phyloP scores from a whole-genome alignment of 1,140 invertebrate genomes.

The Temnothorax longispinosus region DNA sequence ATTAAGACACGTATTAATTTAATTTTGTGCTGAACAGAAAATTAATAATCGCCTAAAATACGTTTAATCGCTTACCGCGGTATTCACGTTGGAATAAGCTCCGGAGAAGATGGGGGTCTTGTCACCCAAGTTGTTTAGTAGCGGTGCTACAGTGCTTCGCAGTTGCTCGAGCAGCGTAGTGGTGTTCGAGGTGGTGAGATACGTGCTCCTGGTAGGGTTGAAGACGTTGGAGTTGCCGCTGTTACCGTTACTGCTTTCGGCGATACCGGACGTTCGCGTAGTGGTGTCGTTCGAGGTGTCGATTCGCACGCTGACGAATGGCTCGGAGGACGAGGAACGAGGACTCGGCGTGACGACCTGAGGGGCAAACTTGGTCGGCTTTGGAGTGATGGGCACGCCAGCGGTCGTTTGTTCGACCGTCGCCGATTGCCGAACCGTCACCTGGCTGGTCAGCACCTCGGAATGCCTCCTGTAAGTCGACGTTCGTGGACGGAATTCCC shows the following conservation, averaged over 20 bases:
- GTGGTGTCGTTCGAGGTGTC: conserved; percentile 65
- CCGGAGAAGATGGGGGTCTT: conserved; percentile 80
- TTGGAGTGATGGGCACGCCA: conserved; percentile 79
- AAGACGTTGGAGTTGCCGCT: conserved; percentile 81
- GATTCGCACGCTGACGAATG: conserved; percentile 74
- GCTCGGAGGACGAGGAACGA: conserved; percentile 76
- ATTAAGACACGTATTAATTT: not conserved
- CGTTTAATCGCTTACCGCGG: conserved; percentile 73
- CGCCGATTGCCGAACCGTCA: conserved; percentile 40
- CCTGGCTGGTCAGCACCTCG: conserved; percentile 69
- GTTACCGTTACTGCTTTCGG: conserved; percentile 75
- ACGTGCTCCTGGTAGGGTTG: conserved; percentile 78
- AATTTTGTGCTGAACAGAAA: not conserved
- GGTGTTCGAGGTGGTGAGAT: conserved; percentile 75
- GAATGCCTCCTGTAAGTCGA: conserved; percentile 83
- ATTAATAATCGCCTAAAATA: not conserved
- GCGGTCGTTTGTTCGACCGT: not conserved
- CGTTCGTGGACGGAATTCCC: conserved; percentile 80
- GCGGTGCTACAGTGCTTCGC: conserved; percentile 83
- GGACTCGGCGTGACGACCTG: conserved; percentile 48
- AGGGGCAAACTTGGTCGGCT: conserved; percentile 62
- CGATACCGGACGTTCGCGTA: conserved; percentile 69
- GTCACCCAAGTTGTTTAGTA: conserved; percentile 79
- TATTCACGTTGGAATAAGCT: conserved; percentile 80
- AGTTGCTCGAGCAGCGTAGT: conserved; percentile 80